These are phyloP conservation scores for Megaleporinus macrocephalus DNA, from an alignment of 2,113 vertebrate genomes.

Conservation along the genomic window DNA sequence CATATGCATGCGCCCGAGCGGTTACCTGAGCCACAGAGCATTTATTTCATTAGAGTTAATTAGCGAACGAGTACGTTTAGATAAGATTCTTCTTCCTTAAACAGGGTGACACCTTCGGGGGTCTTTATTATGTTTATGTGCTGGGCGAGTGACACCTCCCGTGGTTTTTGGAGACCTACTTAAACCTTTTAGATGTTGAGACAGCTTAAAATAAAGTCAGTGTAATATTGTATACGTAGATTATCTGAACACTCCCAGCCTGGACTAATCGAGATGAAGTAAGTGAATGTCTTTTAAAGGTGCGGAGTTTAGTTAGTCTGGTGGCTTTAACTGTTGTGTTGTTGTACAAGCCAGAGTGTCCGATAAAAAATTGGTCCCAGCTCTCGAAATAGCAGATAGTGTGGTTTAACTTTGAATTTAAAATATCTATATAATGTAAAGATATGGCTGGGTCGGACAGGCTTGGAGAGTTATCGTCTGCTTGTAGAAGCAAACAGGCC, in stretches of 20 bases:
- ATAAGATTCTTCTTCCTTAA: neutral
- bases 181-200: neutral
- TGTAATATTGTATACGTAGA: too few relatives aligned
- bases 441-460: too few relatives aligned
- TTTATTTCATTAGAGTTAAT: neutral
- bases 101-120: neutral
- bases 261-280: neutral
- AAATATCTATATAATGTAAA: too few relatives aligned
- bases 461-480: too few relatives aligned
- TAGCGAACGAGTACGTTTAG: neutral
- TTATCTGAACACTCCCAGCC: too few relatives aligned
- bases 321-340: neutral
- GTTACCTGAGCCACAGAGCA: constrained; percentile 6
- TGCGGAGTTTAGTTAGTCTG: neutral
- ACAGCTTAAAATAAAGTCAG: too few relatives aligned
- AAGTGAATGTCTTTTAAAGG: neutral
- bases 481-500: too few relatives aligned
- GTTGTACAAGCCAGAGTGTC: neutral
- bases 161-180: neutral
- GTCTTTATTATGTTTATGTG: neutral
- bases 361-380: too few relatives aligned
- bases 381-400: too few relatives aligned
- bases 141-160: neutral
- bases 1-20: neutral
- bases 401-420: too few relatives aligned